Conservation (phyloP, 2,113 vertebrate species). For the Python bivittatus region DNA sequence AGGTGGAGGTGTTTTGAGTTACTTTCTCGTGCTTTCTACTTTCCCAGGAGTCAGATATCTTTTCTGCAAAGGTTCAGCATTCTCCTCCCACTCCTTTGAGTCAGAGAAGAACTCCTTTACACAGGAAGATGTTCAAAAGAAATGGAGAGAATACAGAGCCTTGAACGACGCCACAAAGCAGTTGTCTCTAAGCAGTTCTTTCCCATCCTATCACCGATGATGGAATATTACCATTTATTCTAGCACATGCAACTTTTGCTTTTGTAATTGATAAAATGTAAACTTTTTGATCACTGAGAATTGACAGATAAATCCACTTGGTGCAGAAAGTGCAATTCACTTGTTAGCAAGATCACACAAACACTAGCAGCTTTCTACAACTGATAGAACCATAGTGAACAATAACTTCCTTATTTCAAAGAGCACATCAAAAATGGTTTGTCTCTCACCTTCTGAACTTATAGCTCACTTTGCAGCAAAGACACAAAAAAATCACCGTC, state of each 20-base stretch:
- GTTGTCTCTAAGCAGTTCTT: too few species aligned
- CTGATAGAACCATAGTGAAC: constrained; percentile 7
- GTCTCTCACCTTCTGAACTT: background rate
- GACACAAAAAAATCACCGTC: constrained; percentile 27
- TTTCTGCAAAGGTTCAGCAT: too few species aligned
- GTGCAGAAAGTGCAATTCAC: constrained; percentile 22
- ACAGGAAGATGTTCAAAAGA: too few species aligned
- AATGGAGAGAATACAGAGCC: too few species aligned
- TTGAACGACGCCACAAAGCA: too few species aligned
- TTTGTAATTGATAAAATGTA: constrained; percentile 38
- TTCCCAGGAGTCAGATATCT: too few species aligned
- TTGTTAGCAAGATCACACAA: background rate
- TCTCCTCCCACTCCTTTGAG: too few species aligned
- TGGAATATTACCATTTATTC: constrained; percentile 14
- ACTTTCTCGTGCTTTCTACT: too few species aligned
- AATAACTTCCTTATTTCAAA: constrained; percentile 21
- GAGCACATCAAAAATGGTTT: background rate
- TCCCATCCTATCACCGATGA: too few species aligned
- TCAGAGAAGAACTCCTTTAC: too few species aligned
- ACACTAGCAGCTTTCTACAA: constrained; percentile 1
- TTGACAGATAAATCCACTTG: background rate
- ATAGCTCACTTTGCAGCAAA: background rate
- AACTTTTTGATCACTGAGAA: constrained; percentile 39
- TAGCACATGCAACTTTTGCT: constrained; percentile 37
- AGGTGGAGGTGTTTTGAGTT: too few species aligned